Evolutionary conservation across 53 echinoderm and acorn worm species (phyloP), one percentile per base, ranked within the genome.

Genomic region (Paracentrotus lividus): DNA sequence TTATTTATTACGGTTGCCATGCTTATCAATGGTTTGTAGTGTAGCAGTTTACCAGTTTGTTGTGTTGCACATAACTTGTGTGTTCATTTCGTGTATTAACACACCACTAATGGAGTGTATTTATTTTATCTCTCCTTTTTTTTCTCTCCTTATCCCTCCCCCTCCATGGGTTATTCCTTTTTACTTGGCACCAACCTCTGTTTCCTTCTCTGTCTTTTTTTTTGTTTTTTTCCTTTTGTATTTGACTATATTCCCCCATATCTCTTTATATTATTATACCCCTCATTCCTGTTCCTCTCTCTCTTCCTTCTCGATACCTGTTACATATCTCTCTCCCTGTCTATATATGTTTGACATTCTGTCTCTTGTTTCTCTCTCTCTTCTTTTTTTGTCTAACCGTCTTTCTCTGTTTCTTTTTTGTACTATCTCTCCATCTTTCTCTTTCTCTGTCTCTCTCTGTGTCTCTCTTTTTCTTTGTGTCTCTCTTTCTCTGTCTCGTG

Each of bases 21-120:
- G 49, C 45, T 81, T 47, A 26, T 9, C 26, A 27, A 47, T 47
- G 26, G 42, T 77, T 42, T 78, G 52, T 67, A 1, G 31, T 90
- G 81, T 45, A 36, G 72, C 72, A 81, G 12, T 20, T 57, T 89
- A 38, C 36, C 57, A 42, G 42, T 89, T 47, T 89, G 40, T 26
- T 65, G 89, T 89, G 89, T 44, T 43, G 89, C 42, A 86, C 86
- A 36, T 86, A 34, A 86, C 47, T 2, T 24, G 89, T 89, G 64
- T 61, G 43, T 21, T 42, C 56, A 89, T 89, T 23, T 81, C 65
- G 88, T 64, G 24, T 61, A 88, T 57, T 88, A 59, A 90, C 72
- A 29, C 69, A 90, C 29, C 44, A 90, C 72, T 90, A 90, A 90
- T 49, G 44, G 75, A 90, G 75, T 90, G 90, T 23, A 72, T 90